Conservation (phyloP, 2,113 vertebrate species). For the Lampris incognitus region DNA sequence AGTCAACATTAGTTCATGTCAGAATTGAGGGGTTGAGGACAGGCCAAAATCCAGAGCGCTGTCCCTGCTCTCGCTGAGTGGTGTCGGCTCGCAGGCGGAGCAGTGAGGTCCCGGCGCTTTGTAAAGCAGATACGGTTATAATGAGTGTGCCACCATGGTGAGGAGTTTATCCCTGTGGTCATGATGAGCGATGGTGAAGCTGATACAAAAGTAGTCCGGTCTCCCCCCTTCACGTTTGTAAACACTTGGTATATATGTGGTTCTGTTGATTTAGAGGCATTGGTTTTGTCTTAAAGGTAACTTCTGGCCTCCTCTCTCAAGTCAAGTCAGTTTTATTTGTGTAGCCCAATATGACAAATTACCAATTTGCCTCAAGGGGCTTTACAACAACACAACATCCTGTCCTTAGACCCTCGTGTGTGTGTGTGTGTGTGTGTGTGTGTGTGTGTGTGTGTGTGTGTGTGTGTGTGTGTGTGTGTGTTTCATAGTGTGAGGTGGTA, state of each 20-base stretch:
- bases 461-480: not conserved
- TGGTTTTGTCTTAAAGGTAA: no score
- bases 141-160: not conserved
- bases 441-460: not conserved
- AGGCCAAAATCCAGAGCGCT: conserved; percentile 55
- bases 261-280: no score
- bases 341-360: no score
- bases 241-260: no score
- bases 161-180: not conserved
- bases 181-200: no score
- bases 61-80: conserved; percentile 40
- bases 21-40: conserved; percentile 65
- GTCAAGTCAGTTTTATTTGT: no score
- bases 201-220: no score
- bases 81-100: conserved; percentile 36
- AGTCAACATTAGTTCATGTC: conserved; percentile 82
- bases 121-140: conserved; percentile 17
- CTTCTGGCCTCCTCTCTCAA: no score
- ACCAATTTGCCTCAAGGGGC: no score
- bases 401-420: no score
- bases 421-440: not conserved
- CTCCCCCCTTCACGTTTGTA: no score
- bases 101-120: not conserved
- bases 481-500: not conserved
- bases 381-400: no score